Evolutionary conservation across 2,888 invertebrate genomes (phyloP), one percentile per base, ranked within the genome.

Genomic region (Callyntrura sp.): DNA sequence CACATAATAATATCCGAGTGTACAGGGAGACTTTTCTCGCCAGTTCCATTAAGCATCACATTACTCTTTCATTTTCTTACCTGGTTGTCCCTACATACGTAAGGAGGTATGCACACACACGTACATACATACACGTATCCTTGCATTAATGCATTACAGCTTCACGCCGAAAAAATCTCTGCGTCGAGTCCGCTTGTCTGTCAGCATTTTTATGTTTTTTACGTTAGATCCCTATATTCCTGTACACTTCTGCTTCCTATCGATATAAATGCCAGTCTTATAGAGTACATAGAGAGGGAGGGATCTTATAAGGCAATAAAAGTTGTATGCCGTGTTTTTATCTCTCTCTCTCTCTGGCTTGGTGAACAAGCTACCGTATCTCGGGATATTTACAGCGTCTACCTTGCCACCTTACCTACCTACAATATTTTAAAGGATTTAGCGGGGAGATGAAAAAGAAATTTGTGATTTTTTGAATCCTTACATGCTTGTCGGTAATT

Each of bases 391-490:
- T 35, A 35, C 3, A 35, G 6, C 6, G 35, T 35, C n/a, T n/a
- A n/a, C n/a, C n/a, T n/a, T n/a, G n/a, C n/a, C n/a, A n/a, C n/a
- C n/a, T n/a, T 62, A 23, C 25, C 25, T 62, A 5, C 28, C 65
- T 14, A 28, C 28, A 65, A 14, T 28, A 65, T 65, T 65, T 17
- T 28, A 28, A 62, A 62, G 81, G 62, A 45, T 12, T 57, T 76
- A 55, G 5, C 51, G 20, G 45, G 14, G 28, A 35, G 60, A 81
- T 81, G 62, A 81, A 62, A 9, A 12, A 9, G 45, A 83, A 83
- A 83, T 83, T 83, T 83, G 83, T 84, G 83, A 68, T 70, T 84
- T 84, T 73, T 84, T 70, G 20, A 43, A 57, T 82, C 25, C 45
- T 1, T 51, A 51, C 83, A 83, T 28, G 51, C 17, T 35, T 12